Evolutionary conservation across 2,113 vertebrate genomes (phyloP).

Genomic region (Apteryx owenii): DNA sequence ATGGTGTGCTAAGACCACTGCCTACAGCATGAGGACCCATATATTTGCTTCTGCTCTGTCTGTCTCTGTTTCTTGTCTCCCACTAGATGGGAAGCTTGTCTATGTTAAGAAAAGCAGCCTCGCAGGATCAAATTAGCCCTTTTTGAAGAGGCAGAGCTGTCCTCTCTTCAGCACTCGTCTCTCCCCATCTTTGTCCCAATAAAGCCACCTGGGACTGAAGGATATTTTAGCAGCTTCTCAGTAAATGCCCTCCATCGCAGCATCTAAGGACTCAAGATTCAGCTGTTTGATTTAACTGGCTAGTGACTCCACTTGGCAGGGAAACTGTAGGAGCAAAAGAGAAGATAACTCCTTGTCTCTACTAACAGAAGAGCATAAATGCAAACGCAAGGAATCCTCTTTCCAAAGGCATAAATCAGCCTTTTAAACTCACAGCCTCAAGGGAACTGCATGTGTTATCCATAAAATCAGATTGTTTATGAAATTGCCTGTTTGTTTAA

Average conservation of each 20-base stretch:
- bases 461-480: conserved; percentile 10
- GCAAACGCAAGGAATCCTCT: not conserved
- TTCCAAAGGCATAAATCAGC: not conserved
- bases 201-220: not conserved
- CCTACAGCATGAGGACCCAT: not conserved
- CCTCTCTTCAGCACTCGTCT: not conserved
- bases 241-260: not conserved
- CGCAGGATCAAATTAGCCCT: not conserved
- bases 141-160: not conserved
- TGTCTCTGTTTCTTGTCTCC: not conserved
- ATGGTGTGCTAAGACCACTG: not conserved
- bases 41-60: not conserved
- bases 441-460: not conserved
- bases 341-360: not conserved
- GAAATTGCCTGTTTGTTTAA: conserved; percentile 35
- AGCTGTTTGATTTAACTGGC: not conserved
- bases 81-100: not conserved
- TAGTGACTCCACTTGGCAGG: not conserved
- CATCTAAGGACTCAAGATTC: not conserved
- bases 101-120: not conserved
- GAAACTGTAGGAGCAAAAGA: not conserved
- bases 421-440: not conserved
- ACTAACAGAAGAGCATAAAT: not conserved
- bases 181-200: not conserved
- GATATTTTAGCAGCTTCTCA: not conserved